Evolutionary conservation across 2,113 vertebrate species (phyloP).

Genomic region (Montifringilla adamsi): DNA sequence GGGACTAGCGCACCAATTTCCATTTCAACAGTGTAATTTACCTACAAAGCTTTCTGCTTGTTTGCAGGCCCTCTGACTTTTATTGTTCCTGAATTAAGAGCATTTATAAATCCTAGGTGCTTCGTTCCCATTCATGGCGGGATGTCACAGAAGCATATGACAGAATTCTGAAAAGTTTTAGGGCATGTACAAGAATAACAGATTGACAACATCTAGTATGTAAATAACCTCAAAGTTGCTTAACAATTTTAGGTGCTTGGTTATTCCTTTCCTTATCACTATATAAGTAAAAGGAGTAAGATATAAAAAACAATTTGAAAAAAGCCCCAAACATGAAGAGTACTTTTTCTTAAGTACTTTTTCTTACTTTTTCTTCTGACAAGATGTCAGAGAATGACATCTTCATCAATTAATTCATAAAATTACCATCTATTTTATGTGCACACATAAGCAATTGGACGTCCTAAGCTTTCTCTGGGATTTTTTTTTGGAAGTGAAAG

Average conservation of each 20-base stretch:
- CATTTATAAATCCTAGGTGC: fast-evolving
- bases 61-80: neutral
- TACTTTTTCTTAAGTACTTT: neutral
- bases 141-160: neutral
- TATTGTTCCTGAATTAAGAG: neutral
- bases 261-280: neutral
- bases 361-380: too few relatives aligned
- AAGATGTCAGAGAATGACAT: neutral
- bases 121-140: neutral
- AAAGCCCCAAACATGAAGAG: fast-evolving
- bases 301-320: neutral
- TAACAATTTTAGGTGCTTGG: neutral
- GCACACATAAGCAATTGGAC: neutral
- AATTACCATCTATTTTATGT: neutral
- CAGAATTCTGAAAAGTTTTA: neutral
- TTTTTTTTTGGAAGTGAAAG: neutral
- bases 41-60: neutral
- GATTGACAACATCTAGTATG: neutral
- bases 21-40: neutral
- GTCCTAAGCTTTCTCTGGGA: neutral
- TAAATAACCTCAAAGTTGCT: neutral
- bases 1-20: neutral
- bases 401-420: neutral
- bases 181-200: neutral
- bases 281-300: neutral